phyloP scores from a whole-genome alignment of 2,797 vertebrate species.

The Brotula barbata region DNA sequence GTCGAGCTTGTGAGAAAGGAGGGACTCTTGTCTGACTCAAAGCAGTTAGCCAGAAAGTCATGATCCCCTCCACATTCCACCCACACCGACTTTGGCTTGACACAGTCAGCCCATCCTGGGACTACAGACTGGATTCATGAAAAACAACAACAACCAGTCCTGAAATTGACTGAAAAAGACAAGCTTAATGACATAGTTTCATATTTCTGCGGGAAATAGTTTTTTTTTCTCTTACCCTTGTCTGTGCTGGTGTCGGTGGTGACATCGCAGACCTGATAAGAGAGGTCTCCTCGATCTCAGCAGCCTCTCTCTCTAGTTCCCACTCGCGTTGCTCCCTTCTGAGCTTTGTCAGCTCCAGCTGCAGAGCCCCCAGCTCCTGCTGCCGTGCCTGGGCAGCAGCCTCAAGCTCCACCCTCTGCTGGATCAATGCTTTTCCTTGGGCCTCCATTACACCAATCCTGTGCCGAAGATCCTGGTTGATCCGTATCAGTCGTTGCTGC shows the following conservation, averaged over 20 bases:
- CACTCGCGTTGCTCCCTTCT: conserved; percentile 77
- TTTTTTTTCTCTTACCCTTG: conserved; percentile 37
- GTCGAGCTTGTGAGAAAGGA: conserved; percentile 31
- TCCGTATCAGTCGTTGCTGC: conserved; percentile 89
- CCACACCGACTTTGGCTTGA: conserved; percentile 69
- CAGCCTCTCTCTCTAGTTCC: conserved; percentile 52
- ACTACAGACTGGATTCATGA: conserved; percentile 47
- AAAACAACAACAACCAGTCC: conserved; percentile 28
- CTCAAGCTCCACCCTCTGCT: conserved; percentile 90
- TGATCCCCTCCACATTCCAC: conserved; percentile 69
- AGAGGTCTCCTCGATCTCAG: conserved; percentile 20
- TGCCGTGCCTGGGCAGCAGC: conserved; percentile 85
- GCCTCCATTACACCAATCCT: conserved; percentile 83
- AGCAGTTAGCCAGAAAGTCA: conserved; percentile 62
- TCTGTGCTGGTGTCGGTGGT: conserved; percentile 7
- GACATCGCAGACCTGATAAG: conserved; percentile 17
- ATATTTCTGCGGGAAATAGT: not conserved
- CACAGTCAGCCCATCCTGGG: conserved; percentile 12
- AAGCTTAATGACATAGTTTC: not conserved
- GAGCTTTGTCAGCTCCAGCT: conserved; percentile 80
- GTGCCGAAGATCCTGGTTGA: conserved; percentile 92
- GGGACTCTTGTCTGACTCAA: conserved; percentile 42
- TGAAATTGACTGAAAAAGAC: no score
- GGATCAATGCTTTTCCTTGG: conserved; percentile 88
- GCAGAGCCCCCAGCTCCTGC: conserved; percentile 83